Base-by-base conservation (phyloP, 2,888 invertebrate species). In the Epinotia ramella region DNA sequence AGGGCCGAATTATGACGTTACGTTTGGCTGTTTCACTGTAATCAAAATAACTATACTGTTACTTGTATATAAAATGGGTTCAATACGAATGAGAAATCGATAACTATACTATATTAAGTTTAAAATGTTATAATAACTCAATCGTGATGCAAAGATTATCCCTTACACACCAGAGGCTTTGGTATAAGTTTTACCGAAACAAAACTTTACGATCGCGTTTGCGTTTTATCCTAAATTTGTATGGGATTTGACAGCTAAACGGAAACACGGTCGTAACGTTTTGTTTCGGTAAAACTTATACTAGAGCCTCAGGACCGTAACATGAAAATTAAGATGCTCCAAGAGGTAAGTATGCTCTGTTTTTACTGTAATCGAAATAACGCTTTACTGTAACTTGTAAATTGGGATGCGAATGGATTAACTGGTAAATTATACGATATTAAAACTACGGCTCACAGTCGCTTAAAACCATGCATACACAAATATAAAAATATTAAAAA, bases 1-100 rank as follows among this genome's bases (percentile, higher is more conserved):
- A 80, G 79, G 49, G 78, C 44, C 59, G 79, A n/a, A 79, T 76
- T 80, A 56, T 49, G 76, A 56, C 18, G 46, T 74, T 70, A 60
- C 60, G 20, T 44, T 44, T 59, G 33, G 66, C 40, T 57, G 40
- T 56, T 57, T 66, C 33, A 53, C 28, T 66, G 66, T n/a, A 53
- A 24, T 66, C 66, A 16, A 28, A n/a, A 18, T 49, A n/a, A 18
- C n/a, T 33, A 53, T 56, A 66, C 12, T 28, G 66, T 53, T 53
- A 44, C 18, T 40, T 40, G 63, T 63, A 63, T 12, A 63, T 9
- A 28, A 28, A 16, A 20, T 28, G 16, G 13, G 3, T 13, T 1
- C 33, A 33, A 6, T 62, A 62, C 7, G 16, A 33, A 53, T 53
- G n/a, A 53, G 53, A n/a, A 53, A 53, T 7, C 53, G 53, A n/a